phyloP scores from a whole-genome alignment of 2,797 vertebrate genomes.

The Tapera naevia region DNA sequence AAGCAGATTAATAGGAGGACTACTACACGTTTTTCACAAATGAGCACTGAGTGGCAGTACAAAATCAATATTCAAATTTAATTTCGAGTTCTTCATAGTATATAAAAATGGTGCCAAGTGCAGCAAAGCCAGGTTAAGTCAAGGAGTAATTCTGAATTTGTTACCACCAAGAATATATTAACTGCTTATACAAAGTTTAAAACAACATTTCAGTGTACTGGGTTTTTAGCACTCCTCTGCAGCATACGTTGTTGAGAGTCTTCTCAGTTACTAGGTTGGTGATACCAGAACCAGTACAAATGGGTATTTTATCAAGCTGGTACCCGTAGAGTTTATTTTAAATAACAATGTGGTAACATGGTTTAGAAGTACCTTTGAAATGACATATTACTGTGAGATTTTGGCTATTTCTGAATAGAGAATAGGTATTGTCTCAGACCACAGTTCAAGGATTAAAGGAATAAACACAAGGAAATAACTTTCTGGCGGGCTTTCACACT shows the following conservation, averaged over 20 bases:
- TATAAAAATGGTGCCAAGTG: slow-evolving; percentile 39
- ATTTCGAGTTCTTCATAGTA: slow-evolving; percentile 22
- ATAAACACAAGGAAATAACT: slow-evolving; percentile 60
- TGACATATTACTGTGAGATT: slow-evolving; percentile 18
- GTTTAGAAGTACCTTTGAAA: slow-evolving; percentile 59
- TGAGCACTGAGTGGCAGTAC: slow-evolving; percentile 39
- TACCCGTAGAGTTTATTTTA: not conserved
- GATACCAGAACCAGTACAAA: slow-evolving; percentile 44
- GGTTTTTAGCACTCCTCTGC: slow-evolving; percentile 1
- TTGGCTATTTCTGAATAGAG: slow-evolving; percentile 49
- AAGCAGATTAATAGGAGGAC: slow-evolving; percentile 61
- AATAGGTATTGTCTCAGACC: slow-evolving; percentile 31
- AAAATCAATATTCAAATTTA: slow-evolving; percentile 62
- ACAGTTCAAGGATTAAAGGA: slow-evolving; percentile 62
- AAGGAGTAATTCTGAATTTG: slow-evolving; percentile 6
- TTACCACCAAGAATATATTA: slow-evolving; percentile 6
- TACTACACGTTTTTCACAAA: slow-evolving; percentile 35
- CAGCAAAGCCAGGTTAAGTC: not conserved
- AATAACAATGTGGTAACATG: not conserved
- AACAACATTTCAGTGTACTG: not conserved
- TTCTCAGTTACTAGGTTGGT: not conserved
- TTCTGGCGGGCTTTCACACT: slow-evolving; percentile 4
- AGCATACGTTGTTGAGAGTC: not conserved
- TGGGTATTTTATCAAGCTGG: slow-evolving; percentile 49
- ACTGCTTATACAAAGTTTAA: slow-evolving; percentile 17